Percentiles rank a stretch among this genome's conserved stretches.
phyloP scores from a whole-genome alignment of 2,113 vertebrate genomes.

The Syrrhaptes paradoxus region DNA sequence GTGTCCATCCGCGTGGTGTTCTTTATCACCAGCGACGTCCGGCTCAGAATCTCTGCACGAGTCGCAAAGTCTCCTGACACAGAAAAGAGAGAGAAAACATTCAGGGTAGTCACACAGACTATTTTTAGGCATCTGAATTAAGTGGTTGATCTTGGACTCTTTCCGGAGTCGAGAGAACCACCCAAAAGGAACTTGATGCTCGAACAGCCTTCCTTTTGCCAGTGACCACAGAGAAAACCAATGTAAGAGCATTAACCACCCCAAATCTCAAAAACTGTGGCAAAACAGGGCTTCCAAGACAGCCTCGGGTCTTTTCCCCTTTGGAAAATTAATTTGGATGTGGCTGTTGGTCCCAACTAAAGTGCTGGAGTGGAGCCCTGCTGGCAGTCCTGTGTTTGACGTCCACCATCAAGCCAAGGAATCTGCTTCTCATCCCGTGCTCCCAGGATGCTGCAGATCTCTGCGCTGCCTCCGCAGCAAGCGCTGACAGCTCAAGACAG shows the following conservation, averaged over 20 bases:
- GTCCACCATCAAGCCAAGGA: background rate
- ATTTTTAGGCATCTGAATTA: background rate
- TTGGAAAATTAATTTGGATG: background rate
- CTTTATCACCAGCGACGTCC: conserved; percentile 89
- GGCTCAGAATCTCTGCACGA: conserved; percentile 86
- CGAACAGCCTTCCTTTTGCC: background rate
- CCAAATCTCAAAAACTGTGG: background rate
- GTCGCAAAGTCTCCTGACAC: conserved; percentile 84
- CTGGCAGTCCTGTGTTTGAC: background rate
- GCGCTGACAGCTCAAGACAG: background rate
- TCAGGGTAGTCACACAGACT: background rate
- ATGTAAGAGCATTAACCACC: background rate
- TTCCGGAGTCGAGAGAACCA: background rate
- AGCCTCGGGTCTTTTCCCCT: background rate
- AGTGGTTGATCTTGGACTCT: background rate
- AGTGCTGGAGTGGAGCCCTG: background rate
- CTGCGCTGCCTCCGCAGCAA: background rate
- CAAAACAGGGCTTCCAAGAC: background rate
- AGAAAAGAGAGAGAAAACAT: background rate
- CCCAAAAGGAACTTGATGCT: background rate
- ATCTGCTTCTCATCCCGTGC: background rate
- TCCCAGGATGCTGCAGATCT: background rate
- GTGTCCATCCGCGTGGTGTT: conserved; percentile 90
- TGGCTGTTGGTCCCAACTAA: background rate
- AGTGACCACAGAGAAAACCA: background rate